Base-by-base conservation (phyloP, 1,140 invertebrate species). In the Drosophila orosa region DNA sequence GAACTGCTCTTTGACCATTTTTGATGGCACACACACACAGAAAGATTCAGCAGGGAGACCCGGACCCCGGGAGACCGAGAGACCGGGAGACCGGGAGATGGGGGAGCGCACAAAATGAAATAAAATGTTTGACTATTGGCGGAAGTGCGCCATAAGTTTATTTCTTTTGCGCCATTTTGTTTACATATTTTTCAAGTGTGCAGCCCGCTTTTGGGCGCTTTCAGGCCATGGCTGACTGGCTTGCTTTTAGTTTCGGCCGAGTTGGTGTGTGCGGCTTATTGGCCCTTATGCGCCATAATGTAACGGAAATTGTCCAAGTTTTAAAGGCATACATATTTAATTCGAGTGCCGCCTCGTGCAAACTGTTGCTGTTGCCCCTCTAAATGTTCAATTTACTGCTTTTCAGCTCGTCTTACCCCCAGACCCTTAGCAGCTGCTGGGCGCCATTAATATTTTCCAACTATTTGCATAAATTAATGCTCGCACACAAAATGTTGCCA, bases 381-480 rank as follows among this genome's bases (percentile, higher is more conserved):
- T 68, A 55, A 74, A 58, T 75, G 82, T 68, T 69, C 75, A 72
- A 75, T 86, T 81, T 81, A 78, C 61, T 66, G 63, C 72, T 65
- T 52, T 69, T 66, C 66, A 39, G 50, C 61, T 27, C 66, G 37
- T 54, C 48, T 58, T 42, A 7, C 31, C 48, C 31, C 27, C 22
- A 25, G 37, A 57, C 22, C 60, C 60, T 29, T 29, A 56, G 40
- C 80, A 83, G 74, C 84, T 84, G 80, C 68, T 74, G 75, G 56
- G 37, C 60, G 80, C 80, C 84, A 87, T 89, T 89, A 89, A 89
- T 84, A 89, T 89, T 89, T 89, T 83, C 79, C 73, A 89, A 89
- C 84, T 89, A 89, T 89, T 89, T 89, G 69, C 84, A 89, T 89
- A 89, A 89, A 89, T 89, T 89, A 89, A 89, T 89, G 84, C 72